phyloP scores from a whole-genome alignment of 2,113 vertebrate genomes.

The Brienomyrus brachyistius region DNA sequence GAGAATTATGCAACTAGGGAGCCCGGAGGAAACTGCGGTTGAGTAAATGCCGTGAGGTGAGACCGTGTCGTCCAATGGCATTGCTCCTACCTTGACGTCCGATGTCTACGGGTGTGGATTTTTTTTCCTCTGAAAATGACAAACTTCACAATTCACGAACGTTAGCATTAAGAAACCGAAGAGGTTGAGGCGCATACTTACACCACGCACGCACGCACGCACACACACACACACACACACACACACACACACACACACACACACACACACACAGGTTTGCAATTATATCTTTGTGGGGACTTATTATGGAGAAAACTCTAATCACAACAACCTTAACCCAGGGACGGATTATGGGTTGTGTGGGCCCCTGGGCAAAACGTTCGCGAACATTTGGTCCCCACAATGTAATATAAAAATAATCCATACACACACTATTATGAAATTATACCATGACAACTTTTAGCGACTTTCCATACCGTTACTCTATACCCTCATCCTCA shows the following conservation, averaged over 20 bases:
- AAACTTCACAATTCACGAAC: not conserved
- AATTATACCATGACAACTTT: not conserved
- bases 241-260: not conserved
- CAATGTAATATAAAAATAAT: no score
- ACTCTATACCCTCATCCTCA: not conserved
- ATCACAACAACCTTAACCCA: no score
- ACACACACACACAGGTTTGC: not conserved
- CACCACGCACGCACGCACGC: not conserved
- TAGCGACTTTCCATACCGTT: not conserved
- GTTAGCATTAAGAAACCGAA: not conserved
- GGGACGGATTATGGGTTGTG: no score
- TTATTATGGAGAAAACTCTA: no score
- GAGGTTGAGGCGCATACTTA: not conserved
- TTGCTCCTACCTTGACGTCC: constrained; percentile 12
- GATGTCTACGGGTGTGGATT: constrained; percentile 10
- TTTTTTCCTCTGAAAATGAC: not conserved
- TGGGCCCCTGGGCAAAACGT: no score
- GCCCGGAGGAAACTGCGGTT: not conserved
- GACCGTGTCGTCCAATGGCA: constrained; percentile 20
- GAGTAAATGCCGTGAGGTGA: constrained; percentile 1
- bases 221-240: not conserved
- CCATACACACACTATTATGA: not conserved
- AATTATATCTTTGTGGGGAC: no score
- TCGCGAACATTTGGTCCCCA: no score
- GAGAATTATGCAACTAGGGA: not conserved